Base-by-base conservation (phyloP, 92 coral and sea anemone species). In the Heliopora coerulea region DNA sequence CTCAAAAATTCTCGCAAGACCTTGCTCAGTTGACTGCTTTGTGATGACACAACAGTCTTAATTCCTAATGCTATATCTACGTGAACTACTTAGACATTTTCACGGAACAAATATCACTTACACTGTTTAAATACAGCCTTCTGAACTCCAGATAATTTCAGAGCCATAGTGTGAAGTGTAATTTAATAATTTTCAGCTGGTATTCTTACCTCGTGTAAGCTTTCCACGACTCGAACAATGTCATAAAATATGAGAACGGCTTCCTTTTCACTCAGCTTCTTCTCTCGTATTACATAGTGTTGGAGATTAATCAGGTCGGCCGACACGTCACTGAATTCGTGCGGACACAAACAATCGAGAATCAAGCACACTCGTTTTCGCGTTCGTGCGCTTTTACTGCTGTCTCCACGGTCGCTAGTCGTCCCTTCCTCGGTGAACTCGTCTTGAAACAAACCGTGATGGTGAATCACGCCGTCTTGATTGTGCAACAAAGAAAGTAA, bases 381-480 rank as follows among this genome's bases (percentile, higher is more conserved):
- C 31, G 79, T 74, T 67, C 91, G 78, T 21, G 33, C 77, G n/a
- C 19, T 3, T 30, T n/a, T 52, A 33, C 62, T 52, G 32, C 80
- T 83, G 32, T 74, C 80, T 13, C 64, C 33, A n/a, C 59, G 70
- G 13, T 40, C 60, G 27, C 80, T 59, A 44, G 56, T 68, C 17
- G 81, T 60, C 20, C 72, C 49, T 59, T 95, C 99, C 56, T 95
- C 99, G 56, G 79, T 73, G 65, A 89, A 95, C 74, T 91, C 96
- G 76, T 95, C 99, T 56, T 95, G 89, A 80, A 95, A 95, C 27
- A 95, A 86, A 18, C 99, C 99, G 56, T 95, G 96, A 65, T 88
- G 91, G 72, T 95, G 99, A 3, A 95, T 90, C 17, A 95, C 99
- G 32, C 99, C 99, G 35, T 95, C 96, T 86, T 95, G 97, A 52